Base-by-base conservation (phyloP, 2,888 invertebrate species). In the Euplagia quadripunctaria region DNA sequence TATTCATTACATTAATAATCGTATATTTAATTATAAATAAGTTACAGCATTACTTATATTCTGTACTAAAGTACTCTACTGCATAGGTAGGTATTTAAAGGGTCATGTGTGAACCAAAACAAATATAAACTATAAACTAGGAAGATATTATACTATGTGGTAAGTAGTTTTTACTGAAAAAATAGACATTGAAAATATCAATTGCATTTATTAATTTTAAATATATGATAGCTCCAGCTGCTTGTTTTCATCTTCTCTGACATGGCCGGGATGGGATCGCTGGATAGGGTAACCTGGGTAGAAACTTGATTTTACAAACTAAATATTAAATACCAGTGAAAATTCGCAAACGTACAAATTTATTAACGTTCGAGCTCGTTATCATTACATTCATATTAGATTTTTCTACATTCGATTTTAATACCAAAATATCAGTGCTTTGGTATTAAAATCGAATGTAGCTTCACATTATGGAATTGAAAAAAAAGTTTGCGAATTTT, bases 281-380 rank as follows among this genome's bases (percentile, higher is more conserved):
- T 94, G 95, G 95, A 91, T 91, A 93, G 94, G 95, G 93, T 92
- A 82, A 93, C 94, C 95, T 94, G 94, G 94, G 94, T 94, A 92
- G 85, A 93, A 93, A 92, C 85, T 88, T 89, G 82, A 90, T 87
- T 80, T 89, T 87, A 90, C 76, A 89, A 88, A 87, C 84, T 88
- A 87, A 89, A 85, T 79, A 90, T 84, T 87, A 82, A 78, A 79
- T 75, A 81, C 86, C 87, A n/a, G 88, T 89, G 90, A 93, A 91
- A 91, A 91, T 90, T 90, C 91, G 89, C 90, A 89, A 87, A 58
- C 41, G 9, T 31, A 68, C 6, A 64, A 43, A 71, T 14, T 49
- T 31, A 63, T 42, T 11, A 11, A 3, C 7, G 41, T 20, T 17
- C 11, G 0, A 66, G 3, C 43, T 46, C 43, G 43, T 46, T 46